Evolutionary conservation across 2,888 invertebrate genomes (phyloP).

Genomic region (Serrognathus titanus): DNA sequence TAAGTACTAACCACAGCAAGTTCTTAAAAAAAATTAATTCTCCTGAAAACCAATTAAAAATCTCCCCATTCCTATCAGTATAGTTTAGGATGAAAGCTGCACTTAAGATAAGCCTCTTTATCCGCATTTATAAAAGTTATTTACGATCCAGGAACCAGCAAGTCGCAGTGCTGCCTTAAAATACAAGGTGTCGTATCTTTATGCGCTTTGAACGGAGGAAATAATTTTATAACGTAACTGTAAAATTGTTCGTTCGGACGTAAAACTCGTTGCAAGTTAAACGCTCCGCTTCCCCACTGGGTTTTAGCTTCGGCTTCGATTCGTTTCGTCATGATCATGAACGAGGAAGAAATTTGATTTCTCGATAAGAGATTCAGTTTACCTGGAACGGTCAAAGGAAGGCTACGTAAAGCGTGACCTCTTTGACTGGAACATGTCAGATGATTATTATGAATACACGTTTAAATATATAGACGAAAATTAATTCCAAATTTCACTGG

Average conservation of each 20-base stretch:
- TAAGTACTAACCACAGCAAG: too few relatives aligned
- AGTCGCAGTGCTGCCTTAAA: not conserved
- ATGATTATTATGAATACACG: too few relatives aligned
- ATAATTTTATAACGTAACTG: conserved; percentile 1
- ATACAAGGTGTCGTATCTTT: conserved; percentile 2
- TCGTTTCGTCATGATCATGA: too few relatives aligned
- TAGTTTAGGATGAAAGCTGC: not conserved
- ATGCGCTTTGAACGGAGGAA: not conserved
- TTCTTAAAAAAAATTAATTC: too few relatives aligned
- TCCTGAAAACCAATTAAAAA: not conserved
- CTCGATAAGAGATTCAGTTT: too few relatives aligned
- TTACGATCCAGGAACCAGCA: not conserved
- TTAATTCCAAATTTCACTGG: too few relatives aligned
- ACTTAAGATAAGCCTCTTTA: conserved; percentile 1
- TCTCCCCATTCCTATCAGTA: not conserved
- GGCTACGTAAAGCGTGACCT: too few relatives aligned
- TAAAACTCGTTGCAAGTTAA: not conserved
- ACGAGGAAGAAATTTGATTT: too few relatives aligned
- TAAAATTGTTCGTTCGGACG: not conserved
- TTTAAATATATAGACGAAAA: too few relatives aligned
- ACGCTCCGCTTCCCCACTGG: not conserved
- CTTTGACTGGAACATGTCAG: too few relatives aligned
- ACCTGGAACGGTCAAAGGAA: too few relatives aligned
- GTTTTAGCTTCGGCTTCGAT: not conserved
- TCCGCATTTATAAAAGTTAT: not conserved